phyloP scores from a whole-genome alignment of 2,113 vertebrate species.

The Oryzias curvinotus region DNA sequence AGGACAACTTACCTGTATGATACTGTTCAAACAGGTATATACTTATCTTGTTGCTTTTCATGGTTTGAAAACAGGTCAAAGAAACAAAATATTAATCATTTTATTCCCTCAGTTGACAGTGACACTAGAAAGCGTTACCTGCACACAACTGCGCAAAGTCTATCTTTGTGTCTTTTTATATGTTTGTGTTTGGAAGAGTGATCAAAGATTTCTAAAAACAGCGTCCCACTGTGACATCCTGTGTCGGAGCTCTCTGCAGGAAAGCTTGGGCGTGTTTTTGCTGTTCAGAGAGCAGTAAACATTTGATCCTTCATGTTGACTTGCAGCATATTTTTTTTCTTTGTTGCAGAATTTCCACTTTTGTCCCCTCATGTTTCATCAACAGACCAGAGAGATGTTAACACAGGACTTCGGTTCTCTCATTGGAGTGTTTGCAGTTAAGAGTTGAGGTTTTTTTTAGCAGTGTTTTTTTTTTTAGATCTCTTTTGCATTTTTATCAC shows the following conservation, averaged over 20 bases:
- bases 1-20: no score
- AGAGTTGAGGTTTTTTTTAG: no score
- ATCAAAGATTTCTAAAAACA: constrained; percentile 48
- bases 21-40: neutral
- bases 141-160: neutral
- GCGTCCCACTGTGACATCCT: constrained; percentile 32
- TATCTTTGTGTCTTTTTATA: neutral
- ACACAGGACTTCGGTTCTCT: no score
- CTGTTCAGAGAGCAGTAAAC: constrained; percentile 11
- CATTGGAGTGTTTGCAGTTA: no score
- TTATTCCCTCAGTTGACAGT: constrained; percentile 29
- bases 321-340: neutral
- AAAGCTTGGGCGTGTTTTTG: constrained; percentile 36
- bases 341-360: no score
- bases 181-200: constrained; percentile 22
- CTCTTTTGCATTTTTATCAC: no score
- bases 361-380: no score
- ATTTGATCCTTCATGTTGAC: constrained; percentile 46
- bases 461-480: no score
- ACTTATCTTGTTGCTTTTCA: no score
- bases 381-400: no score
- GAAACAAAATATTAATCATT: constrained; percentile 21
- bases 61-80: constrained; percentile 11
- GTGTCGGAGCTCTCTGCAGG: constrained; percentile 23
- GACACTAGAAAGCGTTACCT: constrained; percentile 8